A percentile compares a stretch with the other conserved stretches of the same genome.
phyloP scores from a whole-genome alignment of 2,113 vertebrate genomes.

The Psilopsiagon aurifrons region DNA sequence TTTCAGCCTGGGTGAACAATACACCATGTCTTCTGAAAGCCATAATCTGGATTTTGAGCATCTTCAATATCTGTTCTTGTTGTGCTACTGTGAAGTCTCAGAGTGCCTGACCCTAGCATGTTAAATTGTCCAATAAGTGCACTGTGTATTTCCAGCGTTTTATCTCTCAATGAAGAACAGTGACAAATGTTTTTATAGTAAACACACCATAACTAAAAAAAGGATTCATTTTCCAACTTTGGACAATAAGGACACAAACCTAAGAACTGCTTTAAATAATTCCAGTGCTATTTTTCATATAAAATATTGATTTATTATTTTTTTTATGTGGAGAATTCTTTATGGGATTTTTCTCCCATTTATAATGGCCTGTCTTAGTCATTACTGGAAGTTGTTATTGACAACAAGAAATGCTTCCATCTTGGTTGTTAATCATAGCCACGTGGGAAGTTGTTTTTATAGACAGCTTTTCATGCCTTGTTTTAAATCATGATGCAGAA shows the following conservation, averaged over 20 bases:
- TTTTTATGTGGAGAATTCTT: not conserved
- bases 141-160: slow-evolving; percentile 6
- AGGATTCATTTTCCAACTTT: slow-evolving; percentile 33
- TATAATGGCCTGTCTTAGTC: slow-evolving; percentile 19
- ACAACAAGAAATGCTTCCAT: slow-evolving; percentile 44
- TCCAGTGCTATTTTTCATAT: not conserved
- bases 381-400: slow-evolving; percentile 48
- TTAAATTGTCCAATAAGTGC: slow-evolving; percentile 28
- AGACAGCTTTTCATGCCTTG: slow-evolving; percentile 40
- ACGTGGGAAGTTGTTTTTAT: slow-evolving; percentile 47
- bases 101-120: not conserved
- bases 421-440: slow-evolving; percentile 50
- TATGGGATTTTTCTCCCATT: not conserved
- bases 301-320: not conserved
- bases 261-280: slow-evolving; percentile 29
- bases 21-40: not conserved
- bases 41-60: slow-evolving; percentile 25
- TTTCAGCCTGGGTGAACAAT: slow-evolving; percentile 60
- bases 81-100: slow-evolving; percentile 20
- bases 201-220: slow-evolving; percentile 29
- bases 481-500: slow-evolving; percentile 51
- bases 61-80: slow-evolving; percentile 31
- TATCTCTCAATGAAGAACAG: slow-evolving; percentile 52
- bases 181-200: slow-evolving; percentile 59
- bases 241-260: slow-evolving; percentile 17